These are phyloP conservation scores for Acropternis orthonyx DNA, from an alignment of 2,797 vertebrate species.

Conservation along the genomic window DNA sequence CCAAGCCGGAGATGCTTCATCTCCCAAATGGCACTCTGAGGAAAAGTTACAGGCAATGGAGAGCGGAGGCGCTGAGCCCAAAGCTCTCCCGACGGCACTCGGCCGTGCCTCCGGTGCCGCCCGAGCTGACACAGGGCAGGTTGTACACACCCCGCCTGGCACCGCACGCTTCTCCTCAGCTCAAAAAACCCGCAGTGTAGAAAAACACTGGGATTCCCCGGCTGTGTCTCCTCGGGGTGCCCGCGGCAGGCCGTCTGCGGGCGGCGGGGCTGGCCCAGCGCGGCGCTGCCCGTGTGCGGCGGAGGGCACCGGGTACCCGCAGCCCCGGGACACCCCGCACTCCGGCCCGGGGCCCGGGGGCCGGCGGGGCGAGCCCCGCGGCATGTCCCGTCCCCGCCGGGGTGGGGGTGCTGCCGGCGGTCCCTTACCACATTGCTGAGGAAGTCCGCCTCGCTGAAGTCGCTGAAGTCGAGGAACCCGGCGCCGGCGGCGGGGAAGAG, in stretches of 20 bases:
- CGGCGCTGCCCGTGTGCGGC: not conserved
- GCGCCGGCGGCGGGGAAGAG: slow-evolving; percentile 80
- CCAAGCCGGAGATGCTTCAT: not conserved
- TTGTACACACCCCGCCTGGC: not conserved
- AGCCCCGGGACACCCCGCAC: not conserved
- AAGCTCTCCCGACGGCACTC: not conserved
- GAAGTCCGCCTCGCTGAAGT: slow-evolving; percentile 92
- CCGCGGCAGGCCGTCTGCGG: not conserved
- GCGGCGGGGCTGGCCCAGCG: not conserved
- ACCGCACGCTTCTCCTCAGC: not conserved
- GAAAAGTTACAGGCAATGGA: not conserved
- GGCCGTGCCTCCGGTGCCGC: not conserved
- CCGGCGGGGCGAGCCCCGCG: not conserved
- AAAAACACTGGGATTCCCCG: not conserved
- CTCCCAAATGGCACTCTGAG: not conserved
- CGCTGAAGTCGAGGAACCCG: slow-evolving; percentile 87
- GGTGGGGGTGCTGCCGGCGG: not conserved
- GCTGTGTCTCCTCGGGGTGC: not conserved
- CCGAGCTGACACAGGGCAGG: not conserved
- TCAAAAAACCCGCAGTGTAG: not conserved
- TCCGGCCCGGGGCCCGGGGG: not conserved
- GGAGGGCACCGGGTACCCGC: not conserved
- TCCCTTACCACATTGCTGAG: slow-evolving; percentile 90
- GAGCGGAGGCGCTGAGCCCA: not conserved
- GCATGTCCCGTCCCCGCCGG: not conserved